Base-by-base conservation (phyloP, 1,140 invertebrate genomes). In the Bombus waltoni region DNA sequence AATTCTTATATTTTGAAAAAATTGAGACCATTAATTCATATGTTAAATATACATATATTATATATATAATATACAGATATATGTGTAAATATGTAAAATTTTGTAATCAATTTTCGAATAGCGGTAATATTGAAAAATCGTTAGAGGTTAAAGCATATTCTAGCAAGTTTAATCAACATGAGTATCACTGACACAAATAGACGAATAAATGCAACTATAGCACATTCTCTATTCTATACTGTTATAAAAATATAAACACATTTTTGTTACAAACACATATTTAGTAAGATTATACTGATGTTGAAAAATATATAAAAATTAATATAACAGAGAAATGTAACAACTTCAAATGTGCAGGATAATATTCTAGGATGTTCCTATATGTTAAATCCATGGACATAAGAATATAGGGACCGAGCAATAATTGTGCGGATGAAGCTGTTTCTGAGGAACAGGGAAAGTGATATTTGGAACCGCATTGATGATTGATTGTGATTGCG, bases 161-260 rank as follows among this genome's bases (percentile, higher is more conserved):
- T 57, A 3, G 9, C 2, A 74, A 62, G 18, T 62, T 28, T 5
- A 42, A 1, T 35, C 35, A 44, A 57, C 11, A 28, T 74, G 57
- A 82, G 70, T 11, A 65, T 0, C 80, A 75, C 70, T 81, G 70
- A 25, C 2, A 11, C 18, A 81, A 72, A 73, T 42, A 13, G 28
- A 77, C 11, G 15, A 77, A 35, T 79, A 38, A 78, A 44, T 32
- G n/a, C 18, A 44, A 35, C 0, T 10, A 13, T 10, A 44, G 5
- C 18, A 35, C n/a, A n/a, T 44, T 59, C 28, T 28, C 11, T 42
- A n/a, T 28, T 42, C 40, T 71, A n/a, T 15, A 6, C 2, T 28
- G 13, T 75, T 35, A 25, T 35, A 47, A 47, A 32, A 18, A 32
- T 44, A 10, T n/a, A 44, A n/a, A n/a, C n/a, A 25, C 4, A 44